Conservation (phyloP, 2,888 invertebrate species). For the Linnaemya tessellans region DNA sequence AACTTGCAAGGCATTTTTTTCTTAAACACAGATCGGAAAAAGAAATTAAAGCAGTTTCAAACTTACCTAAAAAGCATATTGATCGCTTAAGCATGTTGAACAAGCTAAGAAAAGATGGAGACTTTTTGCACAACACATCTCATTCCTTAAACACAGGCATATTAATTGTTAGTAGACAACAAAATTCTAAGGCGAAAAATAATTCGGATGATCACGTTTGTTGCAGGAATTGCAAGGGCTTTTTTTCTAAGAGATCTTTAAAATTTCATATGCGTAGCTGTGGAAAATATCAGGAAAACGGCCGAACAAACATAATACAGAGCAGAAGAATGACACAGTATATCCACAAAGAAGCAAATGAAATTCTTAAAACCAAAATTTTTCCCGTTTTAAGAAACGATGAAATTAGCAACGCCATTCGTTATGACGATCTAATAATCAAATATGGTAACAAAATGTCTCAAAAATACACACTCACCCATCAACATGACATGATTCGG, state of each 20-base stretch:
- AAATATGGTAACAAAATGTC: no score
- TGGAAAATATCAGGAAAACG: neutral
- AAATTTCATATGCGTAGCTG: neutral
- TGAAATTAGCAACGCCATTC: neutral
- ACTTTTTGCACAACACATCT: neutral
- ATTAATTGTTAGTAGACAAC: slow-evolving; percentile 3
- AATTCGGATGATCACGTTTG: no score
- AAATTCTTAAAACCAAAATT: no score
- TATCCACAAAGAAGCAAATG: neutral
- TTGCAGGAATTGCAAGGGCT: neutral
- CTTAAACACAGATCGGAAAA: neutral
- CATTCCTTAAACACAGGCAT: neutral
- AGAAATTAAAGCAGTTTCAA: neutral
- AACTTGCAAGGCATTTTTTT: neutral
- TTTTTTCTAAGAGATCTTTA: neutral
- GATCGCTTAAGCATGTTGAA: neutral
- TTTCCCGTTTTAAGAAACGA: neutral
- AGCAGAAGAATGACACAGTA: neutral
- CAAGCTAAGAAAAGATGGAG: neutral
- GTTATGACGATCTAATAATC: neutral
- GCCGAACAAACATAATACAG: neutral
- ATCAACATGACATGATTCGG: neutral
- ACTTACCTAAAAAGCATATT: neutral
- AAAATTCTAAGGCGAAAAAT: neutral
- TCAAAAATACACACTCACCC: neutral